These are phyloP conservation scores for Macheiramphus alcinus DNA, from an alignment of 2,113 vertebrate species.

Conservation along the genomic window DNA sequence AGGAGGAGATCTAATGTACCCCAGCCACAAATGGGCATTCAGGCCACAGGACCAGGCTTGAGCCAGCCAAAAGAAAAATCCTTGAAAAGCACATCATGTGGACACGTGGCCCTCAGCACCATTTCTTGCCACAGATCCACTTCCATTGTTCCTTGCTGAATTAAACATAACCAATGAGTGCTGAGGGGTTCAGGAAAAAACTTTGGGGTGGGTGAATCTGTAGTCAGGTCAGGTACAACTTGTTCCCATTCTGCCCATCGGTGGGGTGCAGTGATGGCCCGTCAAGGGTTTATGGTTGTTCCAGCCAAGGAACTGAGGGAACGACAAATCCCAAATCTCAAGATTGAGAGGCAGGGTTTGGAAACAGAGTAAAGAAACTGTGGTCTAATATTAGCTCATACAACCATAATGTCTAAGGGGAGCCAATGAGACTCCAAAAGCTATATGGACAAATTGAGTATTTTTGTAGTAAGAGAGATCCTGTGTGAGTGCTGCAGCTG, in stretches of 20 bases:
- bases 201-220: not conserved
- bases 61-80: not conserved
- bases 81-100: not conserved
- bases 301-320: not conserved
- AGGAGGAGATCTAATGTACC: not conserved
- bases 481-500: not conserved
- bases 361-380: not conserved
- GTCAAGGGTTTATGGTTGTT: not conserved
- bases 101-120: fast-evolving
- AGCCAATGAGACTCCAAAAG: not conserved
- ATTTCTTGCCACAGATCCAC: not conserved
- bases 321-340: not conserved
- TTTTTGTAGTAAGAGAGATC: not conserved
- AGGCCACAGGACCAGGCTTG: not conserved
- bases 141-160: not conserved
- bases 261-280: not conserved
- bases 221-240: not conserved
- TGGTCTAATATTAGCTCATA: not conserved
- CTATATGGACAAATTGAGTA: not conserved
- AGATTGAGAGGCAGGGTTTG: not conserved
- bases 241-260: not conserved
- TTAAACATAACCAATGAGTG: not conserved
- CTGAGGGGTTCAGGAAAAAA: not conserved
- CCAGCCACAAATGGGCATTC: not conserved
- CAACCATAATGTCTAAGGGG: not conserved